Base-by-base conservation (phyloP, 2,888 invertebrate species). In the Drosophila hamatofila region DNA sequence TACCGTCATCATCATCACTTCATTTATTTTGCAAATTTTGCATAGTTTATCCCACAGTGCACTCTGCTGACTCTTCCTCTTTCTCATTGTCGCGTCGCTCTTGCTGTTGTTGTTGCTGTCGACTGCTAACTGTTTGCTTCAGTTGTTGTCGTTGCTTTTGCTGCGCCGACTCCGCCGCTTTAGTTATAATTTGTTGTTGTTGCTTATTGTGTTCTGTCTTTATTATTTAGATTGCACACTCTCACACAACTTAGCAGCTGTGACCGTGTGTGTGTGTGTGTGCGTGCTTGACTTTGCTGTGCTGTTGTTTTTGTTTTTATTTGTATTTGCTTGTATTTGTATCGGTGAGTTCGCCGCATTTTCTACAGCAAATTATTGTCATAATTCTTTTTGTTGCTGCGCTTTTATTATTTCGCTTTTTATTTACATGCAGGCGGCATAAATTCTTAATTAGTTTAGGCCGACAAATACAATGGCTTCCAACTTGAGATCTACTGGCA, bases 391-490 rank as follows among this genome's bases (percentile, higher is more conserved):
- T 72, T 74, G 55, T 60, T 66, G 73, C 56, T 71, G 63, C 52
- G 66, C 74, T 73, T 73, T 69, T 63, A 65, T 63, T 76, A 55
- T 72, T 61, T 70, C 39, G 62, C 57, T 77, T 68, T 67, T 62
- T 83, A 76, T 77, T 72, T 73, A 59, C 82, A 79, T 69, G 72
- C 72, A 77, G 73, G 67, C 83, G 80, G 78, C 83, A 81, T 77
- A 81, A 86, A 89, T 89, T 86, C 90, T 73, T 79, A 88, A 86
- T 86, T 86, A 86, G 84, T 89, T 71, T 71, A 73, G 65, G 67
- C 70, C 71, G 67, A 63, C 60, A 68, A 60, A 61, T 51, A 76
- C 72, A 76, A 75, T 78, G 68, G 62, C 46, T 56, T 23, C 33
- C 30, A 41, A 55, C 39, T 44, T 51, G 9, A 60, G 33, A 67